Evolutionary conservation across 2,113 vertebrate genomes (phyloP), one percentile per base, ranked within the genome.

Genomic region (Phrynosoma blainvillii): DNA sequence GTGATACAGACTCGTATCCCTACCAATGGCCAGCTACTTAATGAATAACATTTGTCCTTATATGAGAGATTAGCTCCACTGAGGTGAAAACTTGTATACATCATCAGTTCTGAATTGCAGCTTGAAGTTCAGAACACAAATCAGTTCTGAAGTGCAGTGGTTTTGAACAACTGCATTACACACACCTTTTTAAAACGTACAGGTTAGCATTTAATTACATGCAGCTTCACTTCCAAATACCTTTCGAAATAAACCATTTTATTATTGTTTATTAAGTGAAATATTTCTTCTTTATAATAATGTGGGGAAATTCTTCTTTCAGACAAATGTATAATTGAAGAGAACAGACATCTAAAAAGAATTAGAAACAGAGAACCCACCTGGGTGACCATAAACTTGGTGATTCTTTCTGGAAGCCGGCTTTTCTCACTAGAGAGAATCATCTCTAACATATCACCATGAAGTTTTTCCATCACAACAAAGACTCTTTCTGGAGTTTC

Each of bases 371-470:
- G 16, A 90, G 68, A 77, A 62, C 91, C 62, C 87, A 99, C 99
- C 98, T 99, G 99, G 73, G 99, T 99, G 89, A 99, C 98, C 74
- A 99, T 97, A 94, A 99, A 99, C 90, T 99, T 99, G 16, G 99
- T 99, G 96, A 98, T 98, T n/a, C 98, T 96, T 90, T 99, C 99
- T 4, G 99, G 99, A 92, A 99, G 98, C 86, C 98, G 98, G 95
- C 99, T 98, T 95, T 99, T 99, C 95, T 99, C 99, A 70, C 98
- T 99, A 76, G 99, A 99, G 52, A 99, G 96, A 94, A 99, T 99
- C 99, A 99, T 99, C 96, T 99, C 99, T 94, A 99, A 94, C 99
- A 99, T 99, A 96, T 99, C 99, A 5, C 99, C 99, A 9, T 99
- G 99, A 75, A 99, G 97, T 94, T 99, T 99, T 96, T 99, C 99